Percentiles rank a stretch among this genome's conserved stretches.
Evolutionary conservation across 2,888 invertebrate species (phyloP).

Genomic region (Phengaris alcon): DNA sequence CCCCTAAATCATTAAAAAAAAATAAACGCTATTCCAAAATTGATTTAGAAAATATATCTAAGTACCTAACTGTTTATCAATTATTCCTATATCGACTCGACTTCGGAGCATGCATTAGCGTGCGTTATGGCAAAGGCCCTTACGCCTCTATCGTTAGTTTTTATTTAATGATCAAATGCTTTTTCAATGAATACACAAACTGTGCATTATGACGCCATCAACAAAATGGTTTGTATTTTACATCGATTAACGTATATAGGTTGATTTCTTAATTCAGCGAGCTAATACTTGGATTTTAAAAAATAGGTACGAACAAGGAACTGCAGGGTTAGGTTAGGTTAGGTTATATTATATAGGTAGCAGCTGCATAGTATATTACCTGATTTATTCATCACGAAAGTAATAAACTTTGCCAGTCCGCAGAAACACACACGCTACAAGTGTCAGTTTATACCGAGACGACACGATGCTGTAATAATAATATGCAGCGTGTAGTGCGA

Average conservation of each 20-base stretch:
- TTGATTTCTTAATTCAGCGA: neutral
- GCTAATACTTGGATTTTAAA: neutral
- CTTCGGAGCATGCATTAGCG: neutral
- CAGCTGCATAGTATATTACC: no score
- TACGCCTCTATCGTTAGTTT: slow-evolving; percentile 19
- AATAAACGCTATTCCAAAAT: neutral
- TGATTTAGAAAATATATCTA: neutral
- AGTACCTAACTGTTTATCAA: neutral
- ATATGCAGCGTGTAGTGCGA: no score
- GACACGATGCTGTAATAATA: no score
- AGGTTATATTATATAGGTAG: no score
- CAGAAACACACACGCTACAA: no score
- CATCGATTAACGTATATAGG: neutral
- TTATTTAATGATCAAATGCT: slow-evolving; percentile 29
- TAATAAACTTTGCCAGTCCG: no score
- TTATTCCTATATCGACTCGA: neutral
- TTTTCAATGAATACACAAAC: slow-evolving; percentile 27
- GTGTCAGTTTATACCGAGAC: no score
- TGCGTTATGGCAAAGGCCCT: neutral
- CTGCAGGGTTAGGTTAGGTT: no score
- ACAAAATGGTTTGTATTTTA: slow-evolving; percentile 20
- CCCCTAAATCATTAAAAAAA: no score
- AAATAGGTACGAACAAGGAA: no score
- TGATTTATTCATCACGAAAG: no score
- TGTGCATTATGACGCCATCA: slow-evolving; percentile 19